Evolutionary conservation across 2,113 vertebrate species (phyloP).

Genomic region (Tyrannus savana): DNA sequence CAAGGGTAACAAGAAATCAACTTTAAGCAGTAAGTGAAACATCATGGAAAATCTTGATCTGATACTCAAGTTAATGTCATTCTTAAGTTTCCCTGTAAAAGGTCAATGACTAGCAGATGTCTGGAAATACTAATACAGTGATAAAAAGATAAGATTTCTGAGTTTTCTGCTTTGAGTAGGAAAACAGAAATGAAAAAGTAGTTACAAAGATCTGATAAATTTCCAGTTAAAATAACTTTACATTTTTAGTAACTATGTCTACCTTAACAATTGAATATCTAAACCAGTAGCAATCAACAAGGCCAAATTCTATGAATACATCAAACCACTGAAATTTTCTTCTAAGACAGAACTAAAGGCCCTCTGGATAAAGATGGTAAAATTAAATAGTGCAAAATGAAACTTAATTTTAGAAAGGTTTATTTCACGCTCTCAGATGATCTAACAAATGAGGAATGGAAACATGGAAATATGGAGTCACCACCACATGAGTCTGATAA

Average conservation of each 20-base stretch:
- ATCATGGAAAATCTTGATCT: neutral
- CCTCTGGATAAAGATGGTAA: neutral
- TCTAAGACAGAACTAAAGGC: neutral
- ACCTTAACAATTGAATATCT: neutral
- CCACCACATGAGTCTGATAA: neutral
- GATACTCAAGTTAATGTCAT: neutral
- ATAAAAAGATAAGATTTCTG: neutral
- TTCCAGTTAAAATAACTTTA: neutral
- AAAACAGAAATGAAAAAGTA: neutral
- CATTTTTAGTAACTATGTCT: neutral
- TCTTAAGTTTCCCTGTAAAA: constrained; percentile 15
- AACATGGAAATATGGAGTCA: neutral
- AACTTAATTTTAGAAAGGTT: neutral
- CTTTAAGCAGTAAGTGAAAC: neutral
- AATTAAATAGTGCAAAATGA: neutral
- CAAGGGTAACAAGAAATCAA: neutral
- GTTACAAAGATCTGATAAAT: neutral
- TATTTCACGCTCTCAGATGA: neutral
- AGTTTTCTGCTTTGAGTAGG: neutral
- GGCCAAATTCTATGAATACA: neutral
- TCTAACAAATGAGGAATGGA: neutral
- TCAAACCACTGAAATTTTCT: neutral
- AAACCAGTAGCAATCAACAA: neutral
- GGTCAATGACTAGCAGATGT: constrained; percentile 55
- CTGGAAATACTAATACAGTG: neutral